Evolutionary conservation across 2,113 vertebrate species (phyloP).

Genomic region (Labeo rohita): DNA sequence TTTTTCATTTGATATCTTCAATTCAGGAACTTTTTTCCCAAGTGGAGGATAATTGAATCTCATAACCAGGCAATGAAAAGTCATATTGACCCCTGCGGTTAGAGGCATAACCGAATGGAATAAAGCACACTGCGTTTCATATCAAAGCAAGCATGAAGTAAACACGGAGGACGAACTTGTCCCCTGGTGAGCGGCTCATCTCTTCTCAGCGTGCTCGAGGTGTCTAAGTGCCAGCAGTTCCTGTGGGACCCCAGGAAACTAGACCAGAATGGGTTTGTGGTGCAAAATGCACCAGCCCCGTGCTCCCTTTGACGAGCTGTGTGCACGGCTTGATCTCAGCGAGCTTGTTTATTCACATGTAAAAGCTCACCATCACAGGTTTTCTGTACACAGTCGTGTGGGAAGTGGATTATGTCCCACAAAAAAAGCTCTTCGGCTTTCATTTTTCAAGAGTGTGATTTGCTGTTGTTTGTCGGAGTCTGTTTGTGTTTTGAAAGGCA

Average conservation of each 20-base stretch:
- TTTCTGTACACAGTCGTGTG: slow-evolving; percentile 18
- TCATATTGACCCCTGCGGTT: neutral
- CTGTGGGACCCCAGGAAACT: neutral
- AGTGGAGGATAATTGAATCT: slow-evolving; percentile 14
- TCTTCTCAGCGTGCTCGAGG: slow-evolving; percentile 31
- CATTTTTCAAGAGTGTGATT: slow-evolving; percentile 33
- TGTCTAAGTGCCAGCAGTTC: slow-evolving; percentile 5
- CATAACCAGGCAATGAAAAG: slow-evolving; percentile 2
- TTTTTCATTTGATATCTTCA: slow-evolving; percentile 7
- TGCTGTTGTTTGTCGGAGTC: slow-evolving; percentile 25
- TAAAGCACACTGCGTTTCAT: slow-evolving; percentile 1
- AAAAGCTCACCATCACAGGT: slow-evolving; percentile 6
- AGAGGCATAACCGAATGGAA: neutral
- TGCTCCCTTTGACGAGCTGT: neutral
- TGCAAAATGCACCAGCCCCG: neutral
- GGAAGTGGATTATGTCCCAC: slow-evolving; percentile 31
- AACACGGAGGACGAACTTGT: slow-evolving; percentile 60
- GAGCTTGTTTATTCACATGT: slow-evolving; percentile 29
- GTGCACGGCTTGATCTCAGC: slow-evolving; percentile 4
- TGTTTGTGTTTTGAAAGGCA: slow-evolving; percentile 37
- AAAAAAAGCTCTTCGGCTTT: slow-evolving; percentile 29
- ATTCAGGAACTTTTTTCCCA: neutral
- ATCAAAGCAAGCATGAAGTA: slow-evolving; percentile 20
- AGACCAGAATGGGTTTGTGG: neutral
- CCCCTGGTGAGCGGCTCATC: slow-evolving; percentile 52